Conservation (phyloP, 2,888 invertebrate species). For the Eudemis profundana region DNA sequence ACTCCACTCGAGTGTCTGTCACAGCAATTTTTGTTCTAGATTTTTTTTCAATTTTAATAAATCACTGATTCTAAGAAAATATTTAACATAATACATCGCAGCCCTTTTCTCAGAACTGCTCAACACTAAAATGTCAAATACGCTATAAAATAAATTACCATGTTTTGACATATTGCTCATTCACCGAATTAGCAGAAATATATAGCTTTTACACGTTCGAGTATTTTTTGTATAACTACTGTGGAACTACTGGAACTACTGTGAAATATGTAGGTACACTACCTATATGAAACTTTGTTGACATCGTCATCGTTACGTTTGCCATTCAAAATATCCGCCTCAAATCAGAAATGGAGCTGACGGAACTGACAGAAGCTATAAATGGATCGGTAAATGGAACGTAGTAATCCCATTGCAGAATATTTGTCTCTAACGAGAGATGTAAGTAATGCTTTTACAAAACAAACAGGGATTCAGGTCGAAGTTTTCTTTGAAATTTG, state of each 20-base stretch:
- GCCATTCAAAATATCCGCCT: conserved; percentile 35
- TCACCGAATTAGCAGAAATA: background rate
- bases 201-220: background rate
- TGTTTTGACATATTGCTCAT: background rate
- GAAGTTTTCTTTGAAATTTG: conserved; percentile 26
- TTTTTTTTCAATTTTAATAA: too few relatives aligned
- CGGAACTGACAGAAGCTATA: conserved; percentile 34
- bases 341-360: conserved; percentile 14
- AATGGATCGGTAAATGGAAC: conserved; percentile 37
- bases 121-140: background rate
- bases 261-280: too few relatives aligned
- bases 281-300: too few relatives aligned
- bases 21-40: too few relatives aligned
- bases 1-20: too few relatives aligned
- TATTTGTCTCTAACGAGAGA: conserved; percentile 25
- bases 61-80: too few relatives aligned
- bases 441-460: conserved; percentile 25
- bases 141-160: background rate
- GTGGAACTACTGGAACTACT: too few relatives aligned
- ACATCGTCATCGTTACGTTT: too few relatives aligned
- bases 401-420: conserved; percentile 32
- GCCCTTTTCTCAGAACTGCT: too few relatives aligned
- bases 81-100: too few relatives aligned
- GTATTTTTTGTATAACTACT: too few relatives aligned
- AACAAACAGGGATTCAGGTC: conserved; percentile 27